These are phyloP conservation scores for Pagrus major DNA, from an alignment of 2,113 vertebrate species.

Conservation along the genomic window DNA sequence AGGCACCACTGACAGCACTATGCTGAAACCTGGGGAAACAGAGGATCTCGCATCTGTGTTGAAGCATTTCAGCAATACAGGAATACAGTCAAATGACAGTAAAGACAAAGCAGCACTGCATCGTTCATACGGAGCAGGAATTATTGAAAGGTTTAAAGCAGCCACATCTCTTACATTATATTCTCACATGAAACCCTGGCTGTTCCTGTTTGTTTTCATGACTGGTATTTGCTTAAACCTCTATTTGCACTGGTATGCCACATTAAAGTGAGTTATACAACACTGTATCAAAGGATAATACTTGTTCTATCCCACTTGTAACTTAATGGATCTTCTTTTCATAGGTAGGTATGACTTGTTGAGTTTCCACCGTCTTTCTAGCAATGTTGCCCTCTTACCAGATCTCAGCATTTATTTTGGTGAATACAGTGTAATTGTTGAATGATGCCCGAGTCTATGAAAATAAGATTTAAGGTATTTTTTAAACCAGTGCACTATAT, in stretches of 20 bases:
- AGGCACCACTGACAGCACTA: not conserved
- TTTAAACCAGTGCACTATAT: too few species aligned
- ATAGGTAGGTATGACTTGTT: not conserved
- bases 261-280: not conserved
- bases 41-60: not conserved
- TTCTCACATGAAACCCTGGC: not conserved
- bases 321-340: not conserved
- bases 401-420: not conserved
- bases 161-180: not conserved
- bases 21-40: not conserved
- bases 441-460: not conserved
- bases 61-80: not conserved
- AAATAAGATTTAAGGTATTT: not conserved
- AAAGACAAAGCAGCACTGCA: not conserved
- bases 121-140: not conserved
- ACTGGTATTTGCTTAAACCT: not conserved
- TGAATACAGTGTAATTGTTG: not conserved
- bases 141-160: not conserved
- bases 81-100: not conserved
- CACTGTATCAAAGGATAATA: not conserved
- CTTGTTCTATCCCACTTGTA: not conserved
- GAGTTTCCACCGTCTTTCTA: not conserved
- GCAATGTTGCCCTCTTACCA: not conserved
- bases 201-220: not conserved
- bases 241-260: not conserved